Evolutionary conservation across 2,113 vertebrate genomes (phyloP).

Genomic region (Zeus faber): DNA sequence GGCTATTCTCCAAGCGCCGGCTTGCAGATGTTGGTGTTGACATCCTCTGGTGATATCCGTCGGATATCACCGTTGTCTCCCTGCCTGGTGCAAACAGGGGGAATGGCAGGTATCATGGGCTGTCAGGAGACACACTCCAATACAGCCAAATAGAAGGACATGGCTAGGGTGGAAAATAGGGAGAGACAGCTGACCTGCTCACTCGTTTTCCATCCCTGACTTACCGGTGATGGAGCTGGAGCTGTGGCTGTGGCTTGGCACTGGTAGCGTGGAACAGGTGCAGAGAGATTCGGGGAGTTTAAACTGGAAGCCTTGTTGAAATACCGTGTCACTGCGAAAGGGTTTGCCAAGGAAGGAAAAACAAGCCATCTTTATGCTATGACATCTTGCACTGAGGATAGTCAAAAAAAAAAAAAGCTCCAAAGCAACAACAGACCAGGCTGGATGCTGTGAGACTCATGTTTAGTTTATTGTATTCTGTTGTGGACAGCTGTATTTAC

Average conservation of each 20-base stretch:
- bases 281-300: slow-evolving; percentile 8
- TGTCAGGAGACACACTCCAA: slow-evolving; percentile 23
- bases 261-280: slow-evolving; percentile 12
- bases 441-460: no score
- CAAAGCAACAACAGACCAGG: no score
- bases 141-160: slow-evolving; percentile 5
- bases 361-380: neutral
- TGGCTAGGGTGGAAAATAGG: neutral
- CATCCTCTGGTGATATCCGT: no score
- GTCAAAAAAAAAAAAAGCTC: no score
- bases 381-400: neutral
- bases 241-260: slow-evolving; percentile 14
- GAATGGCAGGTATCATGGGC: slow-evolving; percentile 25
- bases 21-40: slow-evolving; percentile 3
- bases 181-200: slow-evolving; percentile 18
- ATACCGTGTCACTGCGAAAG: slow-evolving; percentile 11
- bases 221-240: slow-evolving; percentile 14
- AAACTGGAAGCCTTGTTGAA: slow-evolving; percentile 4
- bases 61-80: slow-evolving; percentile 16
- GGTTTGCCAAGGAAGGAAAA: neutral
- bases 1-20: no score
- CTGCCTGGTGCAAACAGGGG: no score
- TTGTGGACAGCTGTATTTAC: no score
- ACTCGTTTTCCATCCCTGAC: slow-evolving; percentile 11
- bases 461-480: no score